Evolutionary conservation across 2,113 vertebrate species (phyloP), one percentile per base, ranked within the genome.

Genomic region (Pterocles gutturalis): DNA sequence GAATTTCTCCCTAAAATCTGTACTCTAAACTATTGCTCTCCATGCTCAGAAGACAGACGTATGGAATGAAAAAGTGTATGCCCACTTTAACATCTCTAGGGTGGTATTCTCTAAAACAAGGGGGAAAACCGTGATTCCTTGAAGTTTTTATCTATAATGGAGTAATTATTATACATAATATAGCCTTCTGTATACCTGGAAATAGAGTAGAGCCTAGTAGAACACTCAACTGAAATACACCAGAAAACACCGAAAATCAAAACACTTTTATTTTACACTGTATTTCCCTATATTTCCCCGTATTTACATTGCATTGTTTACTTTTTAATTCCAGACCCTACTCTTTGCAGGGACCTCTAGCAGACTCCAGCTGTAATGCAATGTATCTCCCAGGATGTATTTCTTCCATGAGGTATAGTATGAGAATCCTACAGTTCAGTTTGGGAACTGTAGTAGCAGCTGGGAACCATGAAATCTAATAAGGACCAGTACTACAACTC

Each of bases 41-140:
- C 2, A 2, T 8, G 3, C 11, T 76, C 61, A 41, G 17, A 19
- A 65, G 20, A 12, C 4, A 3, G 15, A 55, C 25, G 14, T 51
- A 7, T 26, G 26, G 22, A 78, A 48, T n/a, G 34, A 49, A 76
- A 60, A 31, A 65, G 6, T 1, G 0, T 36, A 76, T 1, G 3
- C 46, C 24, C 46, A 31, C 20, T 83, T 61, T 22, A 82, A 45
- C 13, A 72, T 51, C 48, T 41, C 46, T 25, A 48, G 19, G 26
- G 3, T 9, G 6, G 26, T 48, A 29, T 83, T 58, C n/a, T 54
- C 31, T 54, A 48, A 34, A 83, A 79, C 3, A 53, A 58, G 5
- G 10, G 11, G 2, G 9, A 55, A 76, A 64, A 15, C 4, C 43
- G 22, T 67, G 33, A 79, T 31, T 12, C 17, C 5, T 54, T 73